phyloP scores from a whole-genome alignment of 2,888 invertebrate genomes.

The Tridacna crocea region DNA sequence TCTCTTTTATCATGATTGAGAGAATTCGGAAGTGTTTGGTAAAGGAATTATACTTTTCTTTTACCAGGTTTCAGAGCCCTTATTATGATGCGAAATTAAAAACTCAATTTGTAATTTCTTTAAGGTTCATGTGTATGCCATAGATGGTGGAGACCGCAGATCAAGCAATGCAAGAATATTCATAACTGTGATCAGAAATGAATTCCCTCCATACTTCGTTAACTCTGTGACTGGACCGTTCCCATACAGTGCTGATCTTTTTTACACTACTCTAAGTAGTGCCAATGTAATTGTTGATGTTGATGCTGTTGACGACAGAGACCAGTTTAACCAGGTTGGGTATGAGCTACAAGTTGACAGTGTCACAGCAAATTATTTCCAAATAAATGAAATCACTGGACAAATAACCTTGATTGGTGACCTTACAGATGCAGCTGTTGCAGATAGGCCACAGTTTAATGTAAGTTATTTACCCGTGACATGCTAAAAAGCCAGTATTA shows the following conservation, averaged over 20 bases:
- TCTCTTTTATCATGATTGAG: too few species aligned
- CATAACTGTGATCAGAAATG: conserved; percentile 57
- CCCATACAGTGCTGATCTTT: conserved; percentile 49
- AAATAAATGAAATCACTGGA: conserved; percentile 63
- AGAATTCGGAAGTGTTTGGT: too few species aligned
- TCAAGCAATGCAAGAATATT: conserved; percentile 48
- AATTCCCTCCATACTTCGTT: conserved; percentile 50
- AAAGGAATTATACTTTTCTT: too few species aligned
- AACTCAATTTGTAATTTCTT: conserved; percentile 10
- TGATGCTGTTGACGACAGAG: conserved; percentile 37
- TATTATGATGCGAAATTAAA: too few species aligned
- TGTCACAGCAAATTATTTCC: conserved; percentile 68
- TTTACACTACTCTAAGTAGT: not conserved
- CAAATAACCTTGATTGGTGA: conserved; percentile 61
- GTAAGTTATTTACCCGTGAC: conserved; percentile 41
- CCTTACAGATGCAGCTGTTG: conserved; percentile 15
- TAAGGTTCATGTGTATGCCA: conserved; percentile 56
- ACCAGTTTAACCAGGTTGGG: conserved; percentile 46
- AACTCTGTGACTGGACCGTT: conserved; percentile 13
- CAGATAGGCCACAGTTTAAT: conserved; percentile 7
- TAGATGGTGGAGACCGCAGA: conserved; percentile 53
- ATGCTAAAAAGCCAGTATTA: too few species aligned
- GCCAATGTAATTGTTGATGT: conserved; percentile 27
- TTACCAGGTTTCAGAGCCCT: too few species aligned
- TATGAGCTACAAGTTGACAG: conserved; percentile 70